Evolutionary conservation across 1,140 invertebrate species (phyloP).

Genomic region (Caenorhabditis briggsae): DNA sequence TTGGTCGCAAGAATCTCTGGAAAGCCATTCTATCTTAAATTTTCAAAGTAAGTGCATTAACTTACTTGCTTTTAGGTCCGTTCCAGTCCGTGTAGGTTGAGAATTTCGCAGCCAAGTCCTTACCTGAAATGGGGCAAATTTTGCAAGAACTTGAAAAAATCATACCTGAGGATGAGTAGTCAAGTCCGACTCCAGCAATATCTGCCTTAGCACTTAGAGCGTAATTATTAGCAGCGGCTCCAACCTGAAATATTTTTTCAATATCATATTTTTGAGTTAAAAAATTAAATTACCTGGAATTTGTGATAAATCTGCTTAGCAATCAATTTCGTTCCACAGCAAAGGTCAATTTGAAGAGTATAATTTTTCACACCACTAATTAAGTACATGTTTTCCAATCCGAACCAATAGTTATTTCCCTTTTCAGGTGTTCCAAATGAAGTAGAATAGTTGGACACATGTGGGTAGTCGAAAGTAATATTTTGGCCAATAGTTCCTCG

Average conservation of each 20-base stretch:
- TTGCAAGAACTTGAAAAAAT: neutral
- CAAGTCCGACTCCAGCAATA: neutral
- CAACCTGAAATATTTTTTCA: neutral
- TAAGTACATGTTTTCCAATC: neutral
- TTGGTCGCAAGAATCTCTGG: neutral
- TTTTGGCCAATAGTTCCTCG: neutral
- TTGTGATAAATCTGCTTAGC: slow-evolving; percentile 28
- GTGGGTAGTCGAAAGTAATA: neutral
- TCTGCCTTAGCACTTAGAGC: neutral
- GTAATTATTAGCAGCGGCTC: neutral
- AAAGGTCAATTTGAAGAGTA: neutral
- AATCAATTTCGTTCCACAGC: slow-evolving; percentile 4
- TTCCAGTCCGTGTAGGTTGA: neutral
- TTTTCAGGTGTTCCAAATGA: neutral
- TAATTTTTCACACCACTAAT: neutral
- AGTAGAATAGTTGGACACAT: neutral
- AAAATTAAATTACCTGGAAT: neutral
- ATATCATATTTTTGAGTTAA: neutral
- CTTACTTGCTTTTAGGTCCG: neutral
- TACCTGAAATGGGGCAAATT: neutral
- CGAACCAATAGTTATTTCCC: slow-evolving; percentile 32
- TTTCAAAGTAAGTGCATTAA: too few relatives aligned
- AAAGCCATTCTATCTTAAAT: neutral
- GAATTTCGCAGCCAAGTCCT: neutral
- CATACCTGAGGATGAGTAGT: neutral